phyloP scores from a whole-genome alignment of 2,888 invertebrate species.

The Trilocha varians region DNA sequence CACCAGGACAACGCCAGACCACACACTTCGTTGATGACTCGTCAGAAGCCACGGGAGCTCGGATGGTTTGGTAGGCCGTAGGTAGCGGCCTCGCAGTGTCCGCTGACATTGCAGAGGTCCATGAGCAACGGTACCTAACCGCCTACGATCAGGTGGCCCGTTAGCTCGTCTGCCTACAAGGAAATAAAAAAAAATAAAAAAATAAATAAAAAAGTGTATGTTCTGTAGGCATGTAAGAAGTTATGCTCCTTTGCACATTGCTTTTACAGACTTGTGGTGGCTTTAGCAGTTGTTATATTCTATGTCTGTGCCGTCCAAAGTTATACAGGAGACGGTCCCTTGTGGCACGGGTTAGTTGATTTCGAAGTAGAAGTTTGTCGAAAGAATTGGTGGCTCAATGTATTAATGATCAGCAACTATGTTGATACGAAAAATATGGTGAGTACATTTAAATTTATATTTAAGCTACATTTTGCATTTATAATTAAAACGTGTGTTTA shows the following conservation, averaged over 20 bases:
- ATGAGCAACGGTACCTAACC: no score
- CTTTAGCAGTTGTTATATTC: background rate
- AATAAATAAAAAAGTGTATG: no score
- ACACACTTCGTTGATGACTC: no score
- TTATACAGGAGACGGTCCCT: constrained; percentile 18
- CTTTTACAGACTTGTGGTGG: background rate
- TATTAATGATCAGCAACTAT: constrained; percentile 28
- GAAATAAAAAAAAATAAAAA: no score
- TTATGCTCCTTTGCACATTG: constrained; percentile 18
- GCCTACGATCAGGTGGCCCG: no score
- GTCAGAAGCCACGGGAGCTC: no score
- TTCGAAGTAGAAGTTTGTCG: constrained; percentile 17
- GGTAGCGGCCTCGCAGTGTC: no score
- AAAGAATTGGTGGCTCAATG: constrained; percentile 23
- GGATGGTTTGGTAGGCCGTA: no score
- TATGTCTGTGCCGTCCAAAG: background rate
- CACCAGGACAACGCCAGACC: no score
- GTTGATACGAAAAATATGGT: constrained; percentile 16
- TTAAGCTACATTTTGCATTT: background rate
- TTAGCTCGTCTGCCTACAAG: no score
- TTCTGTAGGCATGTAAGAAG: constrained; percentile 18
- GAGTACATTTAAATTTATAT: constrained; percentile 8
- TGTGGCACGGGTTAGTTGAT: constrained; percentile 13
- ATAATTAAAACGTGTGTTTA: background rate
- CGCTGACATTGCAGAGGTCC: no score